These are phyloP conservation scores for Rotaria socialis DNA, from an alignment of 2,888 invertebrate species.

Conservation along the genomic window DNA sequence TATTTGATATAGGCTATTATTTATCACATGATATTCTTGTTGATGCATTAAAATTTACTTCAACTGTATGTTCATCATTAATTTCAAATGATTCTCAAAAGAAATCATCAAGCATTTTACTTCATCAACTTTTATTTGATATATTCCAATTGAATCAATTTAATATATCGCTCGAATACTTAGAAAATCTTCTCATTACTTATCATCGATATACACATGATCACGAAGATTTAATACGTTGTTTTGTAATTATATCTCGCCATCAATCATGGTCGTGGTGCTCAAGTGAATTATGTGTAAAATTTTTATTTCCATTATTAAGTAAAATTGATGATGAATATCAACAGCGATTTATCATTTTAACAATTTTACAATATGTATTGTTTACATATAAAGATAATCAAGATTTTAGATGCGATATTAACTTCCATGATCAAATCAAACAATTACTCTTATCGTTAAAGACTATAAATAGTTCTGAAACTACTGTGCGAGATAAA, in stretches of 20 bases:
- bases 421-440: background rate
- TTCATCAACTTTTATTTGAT: background rate
- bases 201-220: slow-evolving; percentile 12
- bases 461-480: background rate
- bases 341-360: background rate
- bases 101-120: background rate
- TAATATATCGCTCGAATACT: background rate
- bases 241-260: background rate
- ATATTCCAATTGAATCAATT: background rate
- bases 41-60: background rate
- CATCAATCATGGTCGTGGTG: background rate
- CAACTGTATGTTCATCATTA: background rate
- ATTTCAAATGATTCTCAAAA: background rate
- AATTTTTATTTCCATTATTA: background rate
- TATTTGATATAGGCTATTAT: background rate
- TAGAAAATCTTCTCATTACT: background rate
- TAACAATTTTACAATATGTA: background rate
- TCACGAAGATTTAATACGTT: background rate
- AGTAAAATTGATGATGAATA: background rate
- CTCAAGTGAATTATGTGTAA: background rate
- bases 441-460: background rate
- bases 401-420: background rate
- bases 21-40: background rate
- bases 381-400: background rate
- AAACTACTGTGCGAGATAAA: background rate